Base-by-base conservation (phyloP, 2,113 vertebrate genomes). In the Saguinus imperator region DNA sequence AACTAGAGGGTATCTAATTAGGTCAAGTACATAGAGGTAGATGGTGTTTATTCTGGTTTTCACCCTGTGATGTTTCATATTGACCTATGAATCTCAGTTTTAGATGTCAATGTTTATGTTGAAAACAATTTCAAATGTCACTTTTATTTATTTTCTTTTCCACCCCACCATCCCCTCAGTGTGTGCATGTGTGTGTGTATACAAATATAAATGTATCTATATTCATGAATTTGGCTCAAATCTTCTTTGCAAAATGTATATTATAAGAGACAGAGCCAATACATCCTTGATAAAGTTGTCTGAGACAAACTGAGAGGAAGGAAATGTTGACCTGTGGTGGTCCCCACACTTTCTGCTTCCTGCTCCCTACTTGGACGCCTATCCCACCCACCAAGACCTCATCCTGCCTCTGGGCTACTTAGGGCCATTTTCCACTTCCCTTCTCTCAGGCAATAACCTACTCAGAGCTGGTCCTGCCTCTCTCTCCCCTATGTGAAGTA, bases 41-140 rank as follows among this genome's bases (percentile, higher is more conserved):
- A 48, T 95, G 25, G 1, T 73, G 29, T 94, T 97, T 94, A 90
- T 96, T 86, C 58, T 92, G 87, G 25, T 40, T 95, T 94, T 96
- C 21, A 81, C 52, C n/a, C 94, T 95, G 66, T 79, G 73, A 79
- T 80, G 16, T 94, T 94, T 97, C 43, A 66, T 84, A 83, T 18
- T 43, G 43, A 92, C 92, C 32, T 87, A 82, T 45, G 12, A 32
- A 72, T 13, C 27, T 16, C 40, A 81, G 40, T 83, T 96, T 89
- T 90, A 57, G 16, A 97, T 57, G 70, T 35, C 57, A 84, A 37
- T 66, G 8, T 93, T 97, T 87, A 66, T 80, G 29, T 76, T 66
- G 48, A 70, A 96, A 96, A 91, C 8, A 92, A 87, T 64, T 76
- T 7, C 32, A 89, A 81, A 76, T 20, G 83, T 50, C 52, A 86